A percentile compares a stretch with the other conserved stretches of the same genome.
phyloP scores from a whole-genome alignment of 30 jellyfish, hydroid and myxozoan genomes.

The Clytia hemisphaerica region DNA sequence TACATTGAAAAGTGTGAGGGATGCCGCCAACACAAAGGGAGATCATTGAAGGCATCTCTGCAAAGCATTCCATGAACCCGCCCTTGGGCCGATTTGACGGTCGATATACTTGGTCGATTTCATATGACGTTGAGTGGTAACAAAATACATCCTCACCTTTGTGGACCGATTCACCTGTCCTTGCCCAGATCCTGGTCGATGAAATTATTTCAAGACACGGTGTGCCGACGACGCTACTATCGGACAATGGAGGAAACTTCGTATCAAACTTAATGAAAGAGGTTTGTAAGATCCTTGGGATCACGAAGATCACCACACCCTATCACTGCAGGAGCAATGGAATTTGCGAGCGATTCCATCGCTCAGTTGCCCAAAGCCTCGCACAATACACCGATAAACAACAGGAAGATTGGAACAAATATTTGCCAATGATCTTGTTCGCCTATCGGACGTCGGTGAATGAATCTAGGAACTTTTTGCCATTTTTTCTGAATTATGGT shows the following conservation, averaged over 20 bases:
- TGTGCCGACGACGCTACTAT: constrained; percentile 22
- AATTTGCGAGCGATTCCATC: too few species aligned
- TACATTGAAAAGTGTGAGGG: too few species aligned
- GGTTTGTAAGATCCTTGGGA: constrained; percentile 13
- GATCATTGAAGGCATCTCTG: too few species aligned
- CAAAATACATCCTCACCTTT: constrained; percentile 11
- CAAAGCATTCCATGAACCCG: constrained; percentile 6
- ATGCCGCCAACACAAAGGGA: too few species aligned
- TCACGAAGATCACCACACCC: constrained; percentile 21
- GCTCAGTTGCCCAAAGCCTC: constrained; percentile 15
- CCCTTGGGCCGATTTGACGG: background rate
- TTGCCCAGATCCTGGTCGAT: constrained; percentile 17
- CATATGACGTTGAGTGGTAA: too few species aligned
- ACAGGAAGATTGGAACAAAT: constrained; percentile 33
- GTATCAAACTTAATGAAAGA: constrained; percentile 9
- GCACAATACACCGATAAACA: constrained; percentile 9
- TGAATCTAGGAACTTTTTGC: too few species aligned
- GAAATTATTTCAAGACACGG: constrained; percentile 15
- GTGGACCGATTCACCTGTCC: constrained; percentile 13
- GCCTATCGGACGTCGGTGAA: too few species aligned
- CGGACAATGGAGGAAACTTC: constrained; percentile 29
- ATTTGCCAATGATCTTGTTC: too few species aligned
- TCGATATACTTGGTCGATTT: background rate
- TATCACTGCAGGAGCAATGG: constrained; percentile 40
- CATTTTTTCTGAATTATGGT: too few species aligned